A percentile compares a stretch with the other conserved stretches of the same genome.
These are phyloP conservation scores for Drosophila kambysellisi DNA, from an alignment of 2,888 invertebrate genomes.

Conservation along the genomic window DNA sequence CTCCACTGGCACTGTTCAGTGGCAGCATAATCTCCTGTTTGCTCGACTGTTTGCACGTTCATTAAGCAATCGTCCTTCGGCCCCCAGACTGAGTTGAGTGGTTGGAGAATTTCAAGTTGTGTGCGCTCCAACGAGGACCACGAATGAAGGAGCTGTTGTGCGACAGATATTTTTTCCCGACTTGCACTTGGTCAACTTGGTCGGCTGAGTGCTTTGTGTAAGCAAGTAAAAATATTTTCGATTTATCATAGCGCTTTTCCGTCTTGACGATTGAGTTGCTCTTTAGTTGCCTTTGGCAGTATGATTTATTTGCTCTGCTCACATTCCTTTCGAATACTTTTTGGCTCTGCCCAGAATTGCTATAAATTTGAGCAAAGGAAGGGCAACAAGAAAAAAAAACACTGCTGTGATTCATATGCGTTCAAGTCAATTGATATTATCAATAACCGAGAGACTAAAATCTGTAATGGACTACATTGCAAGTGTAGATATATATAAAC, in stretches of 20 bases:
- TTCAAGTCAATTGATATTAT: constrained; percentile 49
- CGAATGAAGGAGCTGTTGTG: constrained; percentile 25
- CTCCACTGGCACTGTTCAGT: constrained; percentile 39
- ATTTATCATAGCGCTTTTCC: constrained; percentile 73
- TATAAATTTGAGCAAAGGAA: constrained; percentile 22
- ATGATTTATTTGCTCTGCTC: constrained; percentile 67
- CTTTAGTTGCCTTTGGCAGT: constrained; percentile 50
- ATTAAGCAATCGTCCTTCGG: constrained; percentile 60
- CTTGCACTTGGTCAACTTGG: constrained; percentile 31
- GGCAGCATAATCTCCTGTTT: constrained; percentile 73
- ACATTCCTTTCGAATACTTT: constrained; percentile 25
- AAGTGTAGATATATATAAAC: neutral
- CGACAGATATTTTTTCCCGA: constrained; percentile 29
- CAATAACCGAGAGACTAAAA: constrained; percentile 30
- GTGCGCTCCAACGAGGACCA: constrained; percentile 50
- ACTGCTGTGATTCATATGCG: constrained; percentile 36
- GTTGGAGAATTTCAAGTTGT: constrained; percentile 50
- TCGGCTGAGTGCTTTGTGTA: constrained; percentile 57
- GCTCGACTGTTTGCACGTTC: constrained; percentile 68
- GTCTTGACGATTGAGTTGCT: constrained; percentile 57
- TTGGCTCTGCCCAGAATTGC: constrained; percentile 37
- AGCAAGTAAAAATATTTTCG: constrained; percentile 74
- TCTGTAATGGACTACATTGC: constrained; percentile 1
- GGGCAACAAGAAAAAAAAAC: neutral
- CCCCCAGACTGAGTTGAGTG: constrained; percentile 10